A percentile compares a stretch with the other conserved stretches of the same genome.
phyloP scores from a whole-genome alignment of 2,113 vertebrate genomes.

The Pleuronectes platessa region DNA sequence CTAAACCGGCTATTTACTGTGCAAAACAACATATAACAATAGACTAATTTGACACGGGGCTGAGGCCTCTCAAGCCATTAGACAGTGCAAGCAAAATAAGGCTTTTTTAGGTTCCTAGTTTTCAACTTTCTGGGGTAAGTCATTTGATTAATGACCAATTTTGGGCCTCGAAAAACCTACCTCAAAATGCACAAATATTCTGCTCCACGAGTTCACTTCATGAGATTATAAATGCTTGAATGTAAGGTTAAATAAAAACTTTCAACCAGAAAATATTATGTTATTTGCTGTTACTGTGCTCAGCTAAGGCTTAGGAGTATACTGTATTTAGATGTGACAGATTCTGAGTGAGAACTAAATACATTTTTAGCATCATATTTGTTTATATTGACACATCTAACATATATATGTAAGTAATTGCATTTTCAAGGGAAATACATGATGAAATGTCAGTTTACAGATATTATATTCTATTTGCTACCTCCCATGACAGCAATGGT shows the following conservation, averaged over 20 bases:
- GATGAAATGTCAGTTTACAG: no score
- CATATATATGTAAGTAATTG: no score
- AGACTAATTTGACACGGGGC: slow-evolving; percentile 6
- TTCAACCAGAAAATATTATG: background rate
- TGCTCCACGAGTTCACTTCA: background rate
- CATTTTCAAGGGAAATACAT: no score
- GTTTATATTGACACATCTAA: no score
- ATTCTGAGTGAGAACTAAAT: background rate
- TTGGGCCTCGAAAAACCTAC: background rate
- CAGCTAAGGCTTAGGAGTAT: background rate
- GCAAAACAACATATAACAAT: slow-evolving; percentile 14
- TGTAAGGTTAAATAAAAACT: background rate
- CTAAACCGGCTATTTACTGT: slow-evolving; percentile 6
- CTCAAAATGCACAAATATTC: background rate
- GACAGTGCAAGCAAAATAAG: slow-evolving; percentile 3
- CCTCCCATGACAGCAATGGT: slow-evolving; percentile 37
- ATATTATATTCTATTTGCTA: slow-evolving; percentile 38
- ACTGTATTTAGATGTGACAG: background rate
- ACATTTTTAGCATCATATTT: no score
- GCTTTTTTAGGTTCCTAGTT: slow-evolving; percentile 7
- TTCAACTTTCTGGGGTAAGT: slow-evolving; percentile 14
- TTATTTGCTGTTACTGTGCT: background rate
- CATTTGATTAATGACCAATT: slow-evolving; percentile 29
- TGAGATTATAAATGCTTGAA: background rate
- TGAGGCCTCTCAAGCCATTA: slow-evolving; percentile 24